Percentiles rank a stretch among this genome's conserved stretches.
Conservation (phyloP, 1,140 invertebrate species). For the Leptopilina boulardi region DNA sequence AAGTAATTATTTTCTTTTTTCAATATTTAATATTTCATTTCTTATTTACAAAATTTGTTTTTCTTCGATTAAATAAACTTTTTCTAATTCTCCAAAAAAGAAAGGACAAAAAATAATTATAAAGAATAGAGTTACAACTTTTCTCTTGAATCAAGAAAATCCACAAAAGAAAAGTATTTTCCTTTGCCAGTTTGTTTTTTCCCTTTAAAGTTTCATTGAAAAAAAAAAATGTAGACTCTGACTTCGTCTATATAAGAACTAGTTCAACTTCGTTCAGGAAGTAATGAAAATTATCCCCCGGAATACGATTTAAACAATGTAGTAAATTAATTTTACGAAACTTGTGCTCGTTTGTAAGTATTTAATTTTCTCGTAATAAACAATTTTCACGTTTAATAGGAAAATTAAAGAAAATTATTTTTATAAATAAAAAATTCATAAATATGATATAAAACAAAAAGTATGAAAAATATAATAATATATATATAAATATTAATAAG, state of each 20-base stretch:
- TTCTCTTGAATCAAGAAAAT: conserved; percentile 14
- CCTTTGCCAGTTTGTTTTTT: background rate
- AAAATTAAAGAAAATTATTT: background rate
- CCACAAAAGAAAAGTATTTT: conserved; percentile 8
- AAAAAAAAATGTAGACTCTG: background rate
- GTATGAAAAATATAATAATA: no score
- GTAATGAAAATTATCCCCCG: conserved; percentile 9
- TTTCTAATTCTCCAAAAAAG: background rate
- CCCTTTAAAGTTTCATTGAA: background rate
- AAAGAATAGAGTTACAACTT: conserved; percentile 14
- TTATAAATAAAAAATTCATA: no score
- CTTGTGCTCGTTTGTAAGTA: background rate
- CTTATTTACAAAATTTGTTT: background rate
- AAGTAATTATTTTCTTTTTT: no score
- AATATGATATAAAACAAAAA: no score
- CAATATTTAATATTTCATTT: no score
- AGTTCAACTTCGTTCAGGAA: conserved; percentile 6
- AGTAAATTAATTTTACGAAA: conserved; percentile 3
- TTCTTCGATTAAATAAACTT: background rate
- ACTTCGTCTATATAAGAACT: background rate
- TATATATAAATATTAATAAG: no score
- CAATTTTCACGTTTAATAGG: background rate
- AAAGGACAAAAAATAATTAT: background rate
- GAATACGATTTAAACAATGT: conserved; percentile 6
- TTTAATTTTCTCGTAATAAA: background rate